Evolutionary conservation across 2,797 vertebrate genomes (phyloP).

Genomic region (Pangasius djambal): DNA sequence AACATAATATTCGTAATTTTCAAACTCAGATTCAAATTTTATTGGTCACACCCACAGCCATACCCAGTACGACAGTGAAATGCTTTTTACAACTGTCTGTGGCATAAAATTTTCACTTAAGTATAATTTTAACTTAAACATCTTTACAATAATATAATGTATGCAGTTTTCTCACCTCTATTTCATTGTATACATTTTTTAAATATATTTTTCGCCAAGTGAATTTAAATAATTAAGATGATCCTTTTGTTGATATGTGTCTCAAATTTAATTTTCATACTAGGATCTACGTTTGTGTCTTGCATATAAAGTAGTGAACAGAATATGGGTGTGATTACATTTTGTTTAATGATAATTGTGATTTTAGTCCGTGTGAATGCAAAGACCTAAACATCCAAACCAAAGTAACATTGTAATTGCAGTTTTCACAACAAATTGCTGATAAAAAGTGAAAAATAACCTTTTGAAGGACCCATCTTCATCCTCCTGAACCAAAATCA

Average conservation of each 20-base stretch:
- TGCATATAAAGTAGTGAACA: not conserved
- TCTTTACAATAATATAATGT: not conserved
- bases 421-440: conserved; percentile 4
- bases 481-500: conserved; percentile 29
- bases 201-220: not conserved
- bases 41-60: too few relatives aligned
- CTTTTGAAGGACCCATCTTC: conserved; percentile 11
- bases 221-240: not conserved
- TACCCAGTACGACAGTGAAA: too few relatives aligned
- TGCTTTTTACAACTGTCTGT: too few relatives aligned
- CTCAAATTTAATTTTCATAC: not conserved
- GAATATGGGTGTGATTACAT: not conserved
- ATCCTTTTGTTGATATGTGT: not conserved
- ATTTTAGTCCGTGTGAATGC: not conserved
- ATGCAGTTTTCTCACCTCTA: not conserved
- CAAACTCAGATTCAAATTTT: too few relatives aligned
- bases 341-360: not conserved
- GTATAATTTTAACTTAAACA: not conserved
- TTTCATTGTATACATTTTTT: not conserved
- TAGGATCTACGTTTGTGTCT: not conserved
- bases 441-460: not conserved
- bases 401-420: not conserved
- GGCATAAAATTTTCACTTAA: too few relatives aligned
- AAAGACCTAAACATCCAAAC: not conserved
- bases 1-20: not conserved